Evolutionary conservation across 1,140 invertebrate species (phyloP).

Genomic region (Conus ventricosus): DNA sequence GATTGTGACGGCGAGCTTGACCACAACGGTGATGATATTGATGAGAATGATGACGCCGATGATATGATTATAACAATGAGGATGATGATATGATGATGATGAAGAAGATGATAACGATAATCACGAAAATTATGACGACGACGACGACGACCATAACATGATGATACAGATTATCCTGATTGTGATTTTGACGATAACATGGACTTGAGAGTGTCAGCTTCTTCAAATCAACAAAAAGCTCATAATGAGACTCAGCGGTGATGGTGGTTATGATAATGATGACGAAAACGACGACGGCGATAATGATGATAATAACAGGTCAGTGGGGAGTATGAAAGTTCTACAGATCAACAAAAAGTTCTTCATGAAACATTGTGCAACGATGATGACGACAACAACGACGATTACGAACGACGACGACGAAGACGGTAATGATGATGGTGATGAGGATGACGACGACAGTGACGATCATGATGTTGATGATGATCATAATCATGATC

Average conservation of each 20-base stretch:
- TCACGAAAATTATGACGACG: background rate
- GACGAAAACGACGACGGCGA: background rate
- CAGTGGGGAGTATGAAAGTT: slow-evolving; percentile 69
- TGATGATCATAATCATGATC: slow-evolving; percentile 6
- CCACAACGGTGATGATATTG: background rate
- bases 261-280: slow-evolving; percentile 37
- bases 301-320: slow-evolving; percentile 50
- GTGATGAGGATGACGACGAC: background rate
- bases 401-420: background rate
- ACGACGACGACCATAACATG: too few relatives aligned
- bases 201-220: slow-evolving; percentile 69
- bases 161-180: background rate
- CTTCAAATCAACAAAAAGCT: slow-evolving; percentile 71
- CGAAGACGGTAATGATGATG: slow-evolving; percentile 7
- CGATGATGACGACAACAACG: slow-evolving; percentile 59
- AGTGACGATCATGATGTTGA: background rate
- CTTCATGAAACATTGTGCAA: slow-evolving; percentile 64
- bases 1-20: slow-evolving; percentile 60
- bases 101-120: background rate
- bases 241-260: slow-evolving; percentile 68
- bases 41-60: slow-evolving; percentile 3
- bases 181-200: slow-evolving; percentile 50
- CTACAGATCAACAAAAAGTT: slow-evolving; percentile 71
- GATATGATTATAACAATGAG: slow-evolving; percentile 55
- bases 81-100: slow-evolving; percentile 45